Evolutionary conservation across 2,113 vertebrate species (phyloP).

Genomic region (Mormyrus lacerda): DNA sequence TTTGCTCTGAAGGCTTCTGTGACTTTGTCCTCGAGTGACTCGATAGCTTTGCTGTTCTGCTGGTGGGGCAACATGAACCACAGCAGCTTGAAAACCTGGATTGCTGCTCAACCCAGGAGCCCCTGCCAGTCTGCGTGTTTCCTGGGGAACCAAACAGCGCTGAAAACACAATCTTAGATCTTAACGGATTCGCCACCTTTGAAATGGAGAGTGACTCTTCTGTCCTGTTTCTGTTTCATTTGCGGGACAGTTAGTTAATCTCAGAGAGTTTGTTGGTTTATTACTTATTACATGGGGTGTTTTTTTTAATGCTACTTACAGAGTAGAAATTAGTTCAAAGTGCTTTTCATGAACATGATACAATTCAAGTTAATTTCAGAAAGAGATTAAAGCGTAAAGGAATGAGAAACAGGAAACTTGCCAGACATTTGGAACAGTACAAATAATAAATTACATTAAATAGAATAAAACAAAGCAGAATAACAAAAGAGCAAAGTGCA

Average conservation of each 20-base stretch:
- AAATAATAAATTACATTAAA: not conserved
- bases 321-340: not conserved
- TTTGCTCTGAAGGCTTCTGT: not conserved
- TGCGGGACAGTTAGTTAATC: not conserved
- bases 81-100: constrained; percentile 1
- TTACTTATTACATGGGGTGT: not conserved
- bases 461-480: not conserved
- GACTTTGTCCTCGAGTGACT: constrained; percentile 17
- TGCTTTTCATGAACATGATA: not conserved
- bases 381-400: not conserved
- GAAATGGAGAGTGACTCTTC: not conserved
- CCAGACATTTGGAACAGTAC: not conserved
- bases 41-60: constrained; percentile 13
- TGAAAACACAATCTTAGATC: not conserved
- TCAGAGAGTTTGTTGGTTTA: not conserved
- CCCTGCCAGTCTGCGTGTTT: not conserved
- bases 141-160: not conserved
- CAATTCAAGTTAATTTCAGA: not conserved
- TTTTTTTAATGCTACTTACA: not conserved
- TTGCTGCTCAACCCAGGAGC: not conserved
- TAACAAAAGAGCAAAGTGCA: not conserved
- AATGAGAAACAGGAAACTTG: not conserved
- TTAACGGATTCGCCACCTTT: not conserved
- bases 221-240: not conserved
- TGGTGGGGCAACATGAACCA: not conserved